Evolutionary conservation across 2,113 vertebrate genomes (phyloP).

Genomic region (Isichthys henryi): DNA sequence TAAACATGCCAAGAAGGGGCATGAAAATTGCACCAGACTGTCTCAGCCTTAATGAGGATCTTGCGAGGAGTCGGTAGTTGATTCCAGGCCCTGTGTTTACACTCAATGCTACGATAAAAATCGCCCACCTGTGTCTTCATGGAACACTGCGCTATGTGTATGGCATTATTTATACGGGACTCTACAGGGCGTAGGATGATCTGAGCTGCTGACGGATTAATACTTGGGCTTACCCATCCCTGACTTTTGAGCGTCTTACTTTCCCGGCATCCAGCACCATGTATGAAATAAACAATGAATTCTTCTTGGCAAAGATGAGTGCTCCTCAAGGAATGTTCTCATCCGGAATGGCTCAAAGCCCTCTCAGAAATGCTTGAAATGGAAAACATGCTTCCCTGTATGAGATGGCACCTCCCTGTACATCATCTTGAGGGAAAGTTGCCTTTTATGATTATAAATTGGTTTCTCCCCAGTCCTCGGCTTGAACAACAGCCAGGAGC

Average conservation of each 20-base stretch:
- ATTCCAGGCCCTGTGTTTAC: not conserved
- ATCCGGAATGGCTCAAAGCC: conserved; percentile 44
- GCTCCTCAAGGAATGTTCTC: conserved; percentile 37
- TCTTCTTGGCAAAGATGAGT: not conserved
- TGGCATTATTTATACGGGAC: not conserved
- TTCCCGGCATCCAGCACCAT: too few relatives aligned
- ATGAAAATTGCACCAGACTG: not conserved
- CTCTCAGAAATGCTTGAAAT: conserved; percentile 23
- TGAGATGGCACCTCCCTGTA: conserved; percentile 24
- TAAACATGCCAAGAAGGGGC: not conserved
- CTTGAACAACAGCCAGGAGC: not conserved
- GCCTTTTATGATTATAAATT: conserved; percentile 14
- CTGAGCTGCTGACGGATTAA: not conserved
- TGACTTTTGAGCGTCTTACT: not conserved
- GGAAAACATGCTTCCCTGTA: conserved; percentile 29
- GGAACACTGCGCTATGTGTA: not conserved
- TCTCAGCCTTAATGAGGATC: not conserved
- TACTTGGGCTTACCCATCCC: not conserved
- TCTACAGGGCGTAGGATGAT: not conserved
- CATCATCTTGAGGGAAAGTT: conserved; percentile 19
- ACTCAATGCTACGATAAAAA: not conserved
- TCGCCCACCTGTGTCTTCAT: not conserved
- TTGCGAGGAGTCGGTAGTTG: not conserved
- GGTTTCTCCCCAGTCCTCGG: not conserved
- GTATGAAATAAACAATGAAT: not conserved